These are phyloP conservation scores for Dreissena rostriformis DNA, from an alignment of 1,140 invertebrate species.

Conservation along the genomic window DNA sequence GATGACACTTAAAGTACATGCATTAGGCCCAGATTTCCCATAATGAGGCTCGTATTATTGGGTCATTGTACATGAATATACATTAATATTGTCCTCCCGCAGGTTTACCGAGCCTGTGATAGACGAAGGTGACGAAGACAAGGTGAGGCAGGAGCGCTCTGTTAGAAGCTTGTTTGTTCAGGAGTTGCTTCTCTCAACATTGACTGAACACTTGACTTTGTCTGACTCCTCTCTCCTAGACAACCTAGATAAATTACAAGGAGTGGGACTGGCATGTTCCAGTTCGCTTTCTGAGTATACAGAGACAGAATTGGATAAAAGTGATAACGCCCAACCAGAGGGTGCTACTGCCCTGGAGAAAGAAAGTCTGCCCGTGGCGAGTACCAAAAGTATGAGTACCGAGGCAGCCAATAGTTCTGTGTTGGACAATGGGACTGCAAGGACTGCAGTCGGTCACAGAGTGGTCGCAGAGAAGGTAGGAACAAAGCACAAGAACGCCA, in stretches of 20 bases:
- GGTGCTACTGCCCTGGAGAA: conserved; percentile 23
- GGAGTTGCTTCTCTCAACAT: conserved; percentile 86
- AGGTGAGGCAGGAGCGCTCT: conserved; percentile 84
- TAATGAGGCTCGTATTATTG: too few relatives aligned
- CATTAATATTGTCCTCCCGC: conserved; percentile 34
- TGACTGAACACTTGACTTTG: conserved; percentile 81
- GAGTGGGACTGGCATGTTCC: background rate
- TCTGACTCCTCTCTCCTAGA: conserved; percentile 59
- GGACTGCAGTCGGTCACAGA: conserved; percentile 10
- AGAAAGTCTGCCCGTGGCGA: conserved; percentile 43
- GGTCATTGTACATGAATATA: too few relatives aligned
- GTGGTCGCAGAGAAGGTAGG: conserved; percentile 15
- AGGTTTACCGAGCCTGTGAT: conserved; percentile 85
- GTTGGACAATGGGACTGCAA: conserved; percentile 15
- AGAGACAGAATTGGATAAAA: conserved; percentile 39
- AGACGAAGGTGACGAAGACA: conserved; percentile 83
- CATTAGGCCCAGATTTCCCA: too few relatives aligned
- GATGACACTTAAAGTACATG: too few relatives aligned
- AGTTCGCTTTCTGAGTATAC: conserved; percentile 46
- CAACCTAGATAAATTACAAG: conserved; percentile 54
- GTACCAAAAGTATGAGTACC: conserved; percentile 37
- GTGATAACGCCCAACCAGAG: conserved; percentile 9
- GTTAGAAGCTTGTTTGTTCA: conserved; percentile 88
- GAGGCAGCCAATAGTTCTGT: conserved; percentile 1
- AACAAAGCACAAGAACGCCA: conserved; percentile 1